Evolutionary conservation across 1,140 invertebrate species (phyloP).

Genomic region (Panonychus citri): DNA sequence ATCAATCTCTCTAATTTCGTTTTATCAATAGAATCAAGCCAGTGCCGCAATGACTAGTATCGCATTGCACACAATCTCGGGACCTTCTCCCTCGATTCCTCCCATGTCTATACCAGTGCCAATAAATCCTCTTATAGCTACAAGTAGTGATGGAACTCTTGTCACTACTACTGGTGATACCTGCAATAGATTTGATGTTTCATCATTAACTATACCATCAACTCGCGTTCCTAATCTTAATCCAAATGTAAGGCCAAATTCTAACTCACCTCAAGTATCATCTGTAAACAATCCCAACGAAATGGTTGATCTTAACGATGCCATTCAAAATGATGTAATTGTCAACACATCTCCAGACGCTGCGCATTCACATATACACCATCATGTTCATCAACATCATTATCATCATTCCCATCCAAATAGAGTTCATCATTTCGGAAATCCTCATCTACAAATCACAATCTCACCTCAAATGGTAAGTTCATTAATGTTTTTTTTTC

Average conservation of each 20-base stretch:
- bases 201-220: not conserved
- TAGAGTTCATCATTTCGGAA: slow-evolving; percentile 26
- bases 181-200: not conserved
- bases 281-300: not conserved
- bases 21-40: no score
- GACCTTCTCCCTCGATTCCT: not conserved
- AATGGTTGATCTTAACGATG: not conserved
- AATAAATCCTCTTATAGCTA: not conserved
- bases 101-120: not conserved
- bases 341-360: not conserved
- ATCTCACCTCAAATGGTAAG: slow-evolving; percentile 20
- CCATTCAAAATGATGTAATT: not conserved
- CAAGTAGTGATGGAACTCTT: not conserved
- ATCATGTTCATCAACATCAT: slow-evolving; percentile 40
- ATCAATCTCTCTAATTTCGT: not conserved
- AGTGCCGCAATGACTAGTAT: no score
- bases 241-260: not conserved
- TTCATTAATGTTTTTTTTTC: no score
- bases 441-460: slow-evolving; percentile 28
- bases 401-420: slow-evolving; percentile 29
- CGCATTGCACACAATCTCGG: no score
- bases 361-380: slow-evolving; percentile 33
- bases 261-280: not conserved
- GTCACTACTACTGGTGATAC: not conserved
- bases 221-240: not conserved